phyloP scores from a whole-genome alignment of 2,113 vertebrate genomes.

The human region GRCh38 chr1:88719501-88720000 shows the following conservation, averaged over 20 bases:
- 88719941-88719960: neutral
- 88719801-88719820: neutral
- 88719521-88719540: neutral
- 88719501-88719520: constrained; percentile 10
- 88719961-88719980: neutral
- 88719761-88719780: neutral
- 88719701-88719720: constrained; percentile 7
- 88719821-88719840: neutral
- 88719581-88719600: neutral
- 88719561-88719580: neutral
- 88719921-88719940: neutral
- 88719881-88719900: neutral
- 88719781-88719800: neutral
- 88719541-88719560: neutral
- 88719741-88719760: constrained; percentile 16
- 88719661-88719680: constrained; percentile 5
- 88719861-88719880: neutral
- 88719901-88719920: neutral
- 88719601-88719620: neutral
- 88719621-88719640: neutral
- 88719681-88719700: neutral
- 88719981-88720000: neutral
- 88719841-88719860: neutral
- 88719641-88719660: neutral
- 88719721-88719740: neutral